phyloP scores from a whole-genome alignment of 2,888 invertebrate genomes.

The Macropis europaea region DNA sequence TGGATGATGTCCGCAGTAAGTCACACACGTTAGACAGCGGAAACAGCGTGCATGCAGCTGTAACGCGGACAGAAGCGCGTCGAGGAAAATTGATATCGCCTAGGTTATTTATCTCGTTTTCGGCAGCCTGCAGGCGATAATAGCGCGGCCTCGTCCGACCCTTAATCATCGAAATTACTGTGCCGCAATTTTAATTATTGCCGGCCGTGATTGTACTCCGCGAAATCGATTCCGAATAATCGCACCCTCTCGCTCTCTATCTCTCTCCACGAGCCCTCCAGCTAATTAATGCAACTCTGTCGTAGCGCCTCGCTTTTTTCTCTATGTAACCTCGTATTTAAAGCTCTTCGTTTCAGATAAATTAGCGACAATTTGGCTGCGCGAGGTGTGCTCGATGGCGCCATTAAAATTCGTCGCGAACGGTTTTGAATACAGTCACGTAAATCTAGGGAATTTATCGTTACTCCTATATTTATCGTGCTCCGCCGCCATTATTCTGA shows the following conservation, averaged over 20 bases:
- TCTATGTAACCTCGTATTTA: background rate
- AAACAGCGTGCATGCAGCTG: too few species aligned
- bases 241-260: conserved; percentile 17
- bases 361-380: background rate
- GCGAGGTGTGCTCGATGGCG: background rate
- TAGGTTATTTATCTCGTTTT: conserved; percentile 50
- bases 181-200: conserved; percentile 53
- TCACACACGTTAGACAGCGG: too few species aligned
- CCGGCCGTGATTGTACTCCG: conserved; percentile 38
- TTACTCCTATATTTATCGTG: too few species aligned
- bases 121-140: conserved; percentile 33
- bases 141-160: conserved; percentile 36
- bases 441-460: too few species aligned
- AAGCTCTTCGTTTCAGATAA: background rate
- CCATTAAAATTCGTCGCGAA: too few species aligned
- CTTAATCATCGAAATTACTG: conserved; percentile 55
- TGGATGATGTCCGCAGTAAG: too few species aligned
- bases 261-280: background rate
- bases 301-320: background rate
- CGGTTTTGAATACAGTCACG: too few species aligned
- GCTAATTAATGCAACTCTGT: conserved; percentile 33
- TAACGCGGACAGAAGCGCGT: conserved; percentile 21
- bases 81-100: conserved; percentile 37
- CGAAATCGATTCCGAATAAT: conserved; percentile 45
- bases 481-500: too few species aligned